Conservation (phyloP, 2,113 vertebrate species). For the Ptychochromis oligacanthus region DNA sequence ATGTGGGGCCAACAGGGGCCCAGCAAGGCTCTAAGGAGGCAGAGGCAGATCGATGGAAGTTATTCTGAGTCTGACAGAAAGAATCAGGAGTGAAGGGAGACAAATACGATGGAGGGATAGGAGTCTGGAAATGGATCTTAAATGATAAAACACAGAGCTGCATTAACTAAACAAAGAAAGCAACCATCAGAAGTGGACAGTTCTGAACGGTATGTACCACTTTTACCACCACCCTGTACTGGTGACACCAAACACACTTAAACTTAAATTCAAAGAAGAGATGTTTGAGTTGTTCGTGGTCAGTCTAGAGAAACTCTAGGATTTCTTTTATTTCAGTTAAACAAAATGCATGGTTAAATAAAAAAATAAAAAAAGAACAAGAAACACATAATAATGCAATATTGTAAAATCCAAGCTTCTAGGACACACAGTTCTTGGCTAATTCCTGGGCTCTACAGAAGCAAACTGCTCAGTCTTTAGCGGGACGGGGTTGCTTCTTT, state of each 20-base stretch:
- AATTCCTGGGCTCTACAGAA: background rate
- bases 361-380: background rate
- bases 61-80: conserved; percentile 17
- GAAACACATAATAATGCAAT: background rate
- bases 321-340: background rate
- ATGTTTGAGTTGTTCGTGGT: background rate
- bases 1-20: conserved; percentile 11
- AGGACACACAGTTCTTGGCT: background rate
- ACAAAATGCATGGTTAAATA: background rate
- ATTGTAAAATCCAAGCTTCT: too few species aligned
- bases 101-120: background rate
- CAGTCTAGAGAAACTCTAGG: background rate
- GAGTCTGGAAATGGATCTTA: background rate
- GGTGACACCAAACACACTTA: background rate
- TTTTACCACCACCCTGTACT: too few species aligned
- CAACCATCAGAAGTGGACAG: fast-evolving
- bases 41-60: conserved; percentile 42
- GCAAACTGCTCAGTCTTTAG: background rate
- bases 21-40: background rate
- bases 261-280: background rate
- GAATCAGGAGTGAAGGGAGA: background rate
- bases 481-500: too few species aligned
- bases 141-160: background rate
- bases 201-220: background rate
- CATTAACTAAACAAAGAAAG: background rate